Percentiles rank a stretch among this genome's conserved stretches.
These are phyloP conservation scores for Lapara coniferarum DNA, from an alignment of 2,888 invertebrate species.

Conservation along the genomic window DNA sequence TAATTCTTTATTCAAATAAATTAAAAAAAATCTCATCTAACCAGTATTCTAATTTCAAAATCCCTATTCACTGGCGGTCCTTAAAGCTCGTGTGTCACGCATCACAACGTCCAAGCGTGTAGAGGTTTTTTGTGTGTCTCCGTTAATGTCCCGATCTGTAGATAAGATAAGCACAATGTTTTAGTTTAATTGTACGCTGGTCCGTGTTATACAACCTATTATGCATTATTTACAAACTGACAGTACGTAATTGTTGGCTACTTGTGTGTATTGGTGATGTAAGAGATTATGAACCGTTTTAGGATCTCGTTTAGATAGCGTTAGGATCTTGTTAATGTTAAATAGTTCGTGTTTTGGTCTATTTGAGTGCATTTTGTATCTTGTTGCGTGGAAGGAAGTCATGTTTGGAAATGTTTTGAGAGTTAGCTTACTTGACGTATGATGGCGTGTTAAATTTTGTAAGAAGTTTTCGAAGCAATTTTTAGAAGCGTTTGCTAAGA, in stretches of 20 bases:
- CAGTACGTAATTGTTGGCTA: conserved; percentile 42
- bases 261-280: conserved; percentile 36
- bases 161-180: conserved; percentile 80
- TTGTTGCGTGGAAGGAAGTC: too few species aligned
- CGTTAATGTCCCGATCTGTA: conserved; percentile 76
- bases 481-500: too few species aligned
- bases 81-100: conserved; percentile 50
- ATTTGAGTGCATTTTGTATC: too few species aligned
- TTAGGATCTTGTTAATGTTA: background rate
- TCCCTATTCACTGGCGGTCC: conserved; percentile 28
- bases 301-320: conserved; percentile 28
- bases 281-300: conserved; percentile 25
- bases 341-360: background rate
- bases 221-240: conserved; percentile 50
- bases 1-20: too few species aligned
- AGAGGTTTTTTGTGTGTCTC: conserved; percentile 66
- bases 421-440: too few species aligned
- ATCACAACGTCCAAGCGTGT: conserved; percentile 24
- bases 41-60: background rate
- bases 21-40: too few species aligned
- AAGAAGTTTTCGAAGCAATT: too few species aligned
- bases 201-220: conserved; percentile 59
- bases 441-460: too few species aligned
- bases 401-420: too few species aligned
- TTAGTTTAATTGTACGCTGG: conserved; percentile 77